Conservation (phyloP, 2,113 vertebrate genomes). For the Sclerurus mexicanus region DNA sequence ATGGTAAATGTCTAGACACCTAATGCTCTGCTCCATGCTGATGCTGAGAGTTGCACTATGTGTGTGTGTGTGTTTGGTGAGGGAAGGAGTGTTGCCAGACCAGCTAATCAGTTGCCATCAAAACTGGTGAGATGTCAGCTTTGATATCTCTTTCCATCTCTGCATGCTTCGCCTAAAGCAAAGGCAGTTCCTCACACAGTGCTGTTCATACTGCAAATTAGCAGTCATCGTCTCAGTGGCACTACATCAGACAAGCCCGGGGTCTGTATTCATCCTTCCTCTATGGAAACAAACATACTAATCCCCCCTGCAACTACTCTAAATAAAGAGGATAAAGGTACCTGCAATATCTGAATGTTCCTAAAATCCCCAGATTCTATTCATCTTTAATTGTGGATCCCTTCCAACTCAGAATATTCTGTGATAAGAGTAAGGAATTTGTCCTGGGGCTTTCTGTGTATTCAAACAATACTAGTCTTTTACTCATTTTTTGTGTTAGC, state of each 20-base stretch:
- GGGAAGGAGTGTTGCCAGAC: not conserved
- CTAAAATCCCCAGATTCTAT: not conserved
- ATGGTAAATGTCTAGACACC: not conserved
- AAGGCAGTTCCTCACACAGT: not conserved
- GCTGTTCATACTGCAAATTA: not conserved
- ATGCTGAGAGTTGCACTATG: not conserved
- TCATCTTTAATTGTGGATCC: not conserved
- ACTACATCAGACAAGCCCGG: not conserved
- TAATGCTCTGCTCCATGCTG: not conserved
- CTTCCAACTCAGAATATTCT: not conserved
- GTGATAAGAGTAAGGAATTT: not conserved
- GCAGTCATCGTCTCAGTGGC: not conserved
- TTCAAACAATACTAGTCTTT: not conserved
- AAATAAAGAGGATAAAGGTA: not conserved
- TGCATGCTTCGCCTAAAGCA: not conserved
- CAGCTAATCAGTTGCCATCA: not conserved
- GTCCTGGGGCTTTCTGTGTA: not conserved
- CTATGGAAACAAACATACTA: not conserved
- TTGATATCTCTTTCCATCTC: not conserved
- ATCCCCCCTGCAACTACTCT: not conserved
- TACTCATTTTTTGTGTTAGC: not conserved
- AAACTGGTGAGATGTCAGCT: not conserved
- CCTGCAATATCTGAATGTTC: not conserved
- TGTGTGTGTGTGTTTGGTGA: not conserved
- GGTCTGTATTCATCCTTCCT: not conserved